Conservation (phyloP, 2,113 vertebrate species). For the Channa maculata region DNA sequence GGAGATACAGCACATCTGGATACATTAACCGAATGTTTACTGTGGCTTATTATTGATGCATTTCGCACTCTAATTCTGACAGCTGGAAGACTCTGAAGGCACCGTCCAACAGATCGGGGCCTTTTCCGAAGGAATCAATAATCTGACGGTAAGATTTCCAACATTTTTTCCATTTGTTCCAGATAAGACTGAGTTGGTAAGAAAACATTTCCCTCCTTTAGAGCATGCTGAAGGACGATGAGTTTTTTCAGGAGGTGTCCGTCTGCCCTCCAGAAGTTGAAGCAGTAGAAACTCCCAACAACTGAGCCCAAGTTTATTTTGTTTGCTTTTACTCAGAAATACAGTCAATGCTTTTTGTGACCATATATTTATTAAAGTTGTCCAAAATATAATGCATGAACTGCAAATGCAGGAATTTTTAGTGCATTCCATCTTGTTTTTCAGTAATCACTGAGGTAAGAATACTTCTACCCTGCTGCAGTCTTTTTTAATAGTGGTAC, state of each 20-base stretch:
- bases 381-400: conserved; percentile 37
- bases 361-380: conserved; percentile 66
- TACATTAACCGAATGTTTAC: neutral
- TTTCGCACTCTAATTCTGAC: neutral
- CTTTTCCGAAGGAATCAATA: conserved; percentile 97
- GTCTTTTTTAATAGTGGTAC: too few species aligned
- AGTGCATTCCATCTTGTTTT: too few species aligned
- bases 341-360: neutral
- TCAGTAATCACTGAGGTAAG: too few species aligned
- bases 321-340: conserved; percentile 3
- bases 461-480: too few species aligned
- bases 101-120: conserved; percentile 94
- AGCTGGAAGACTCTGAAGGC: conserved; percentile 99
- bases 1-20: neutral
- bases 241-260: conserved; percentile 87
- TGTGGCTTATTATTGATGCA: neutral
- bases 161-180: too few species aligned
- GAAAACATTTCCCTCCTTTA: conserved; percentile 50
- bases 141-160: conserved; percentile 89
- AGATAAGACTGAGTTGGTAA: too few species aligned
- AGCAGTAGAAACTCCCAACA: conserved; percentile 82
- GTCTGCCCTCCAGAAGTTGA: conserved; percentile 82
- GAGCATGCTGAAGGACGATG: conserved; percentile 97
- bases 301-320: conserved; percentile 70
- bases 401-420: conserved; percentile 60